Evolutionary conservation across 2,797 vertebrate genomes (phyloP), one percentile per base, ranked within the genome.

Genomic region (Cuculus canorus): DNA sequence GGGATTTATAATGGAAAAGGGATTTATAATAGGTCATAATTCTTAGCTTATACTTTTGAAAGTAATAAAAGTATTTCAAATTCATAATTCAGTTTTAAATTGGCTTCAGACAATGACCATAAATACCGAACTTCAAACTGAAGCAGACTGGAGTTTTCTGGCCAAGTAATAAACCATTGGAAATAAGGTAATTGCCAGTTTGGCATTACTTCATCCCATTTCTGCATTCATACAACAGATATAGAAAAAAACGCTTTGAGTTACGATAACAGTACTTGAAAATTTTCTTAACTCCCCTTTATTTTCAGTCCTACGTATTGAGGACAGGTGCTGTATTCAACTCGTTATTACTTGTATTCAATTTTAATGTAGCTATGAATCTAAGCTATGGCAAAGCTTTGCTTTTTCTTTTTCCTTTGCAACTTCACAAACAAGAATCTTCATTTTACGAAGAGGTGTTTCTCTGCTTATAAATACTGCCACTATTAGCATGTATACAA

Each of bases 61-160:
- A 95, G 90, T 17, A 90, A 80, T 68, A 65, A 83, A 92, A 92
- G 73, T 65, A 80, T 56, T 90, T 88, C 53, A 45, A 18, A 73
- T 83, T 68, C 54, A 32, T 90, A 28, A 70, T 82, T 95, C 30
- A 25, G 18, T 85, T 95, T 96, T 64, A 88, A 93, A 87, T 66
- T 76, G 68, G 37, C 70, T 78, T 86, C 83, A 53, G 47, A 52
- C 32, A 53, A 33, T 66, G 60, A 53, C 71, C 65, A 52, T 95
- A 95, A 96, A 96, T 91, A 91, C 52, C 41, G 70, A 39, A 66
- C 47, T 79, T 92, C 59, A 82, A 54, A 81, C 86, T 87, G 52
- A 53, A 92, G 66, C 91, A 89, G 65, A 54, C 7, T 3, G 3
- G 72, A 66, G 37, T 63, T 78, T 94, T 83, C 25, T 33, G 92